Base-by-base conservation (phyloP, 2,888 invertebrate species). In the Falcaria lacertinaria region DNA sequence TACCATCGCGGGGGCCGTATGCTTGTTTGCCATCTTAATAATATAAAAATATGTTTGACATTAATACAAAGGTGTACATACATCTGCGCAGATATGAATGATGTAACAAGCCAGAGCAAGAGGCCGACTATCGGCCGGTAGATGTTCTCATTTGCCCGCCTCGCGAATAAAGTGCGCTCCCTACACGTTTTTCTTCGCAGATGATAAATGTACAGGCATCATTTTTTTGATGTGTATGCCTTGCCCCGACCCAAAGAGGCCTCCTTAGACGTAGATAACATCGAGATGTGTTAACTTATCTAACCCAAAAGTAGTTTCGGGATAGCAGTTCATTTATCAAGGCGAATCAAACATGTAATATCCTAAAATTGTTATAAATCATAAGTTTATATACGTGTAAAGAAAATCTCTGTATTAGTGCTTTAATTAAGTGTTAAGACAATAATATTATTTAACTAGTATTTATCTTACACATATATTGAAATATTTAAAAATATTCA, bases 171-270 rank as follows among this genome's bases (percentile, higher is more conserved):
- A 25, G 37, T 25, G 37, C 37, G 37, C n/a, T 37, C 8, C 22
- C 22, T 22, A 37, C 37, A 22, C 37, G 13, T 25, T n/a, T 36
- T 37, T 38, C 41, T 36, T 33, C 39, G 13, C 37, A 33, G 37
- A 38, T 55, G 57, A 60, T 47, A 51, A 54, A 60, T 60, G 55
- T 42, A 11, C n/a, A 32, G 15, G 19, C 47, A 60, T 56, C 47
- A 48, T 43, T 46, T n/a, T 40, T 22, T 39, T 39, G 44, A 45
- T 49, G 45, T n/a, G 39, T 37, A 22, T 33, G 28, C 39, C 40
- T 33, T 40, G 34, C 35, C 48, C 42, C 6, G 39, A 33, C 37
- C 41, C 41, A 36, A 8, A 11, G 19, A 17, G 35, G 3, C 35
- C 19, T 16, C 8, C 37, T 37, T 22, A 22, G 37, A 37, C 25